A percentile compares a stretch with the other conserved stretches of the same genome.
Conservation (phyloP, 2,797 vertebrate genomes). For the Galaxias olidus region DNA sequence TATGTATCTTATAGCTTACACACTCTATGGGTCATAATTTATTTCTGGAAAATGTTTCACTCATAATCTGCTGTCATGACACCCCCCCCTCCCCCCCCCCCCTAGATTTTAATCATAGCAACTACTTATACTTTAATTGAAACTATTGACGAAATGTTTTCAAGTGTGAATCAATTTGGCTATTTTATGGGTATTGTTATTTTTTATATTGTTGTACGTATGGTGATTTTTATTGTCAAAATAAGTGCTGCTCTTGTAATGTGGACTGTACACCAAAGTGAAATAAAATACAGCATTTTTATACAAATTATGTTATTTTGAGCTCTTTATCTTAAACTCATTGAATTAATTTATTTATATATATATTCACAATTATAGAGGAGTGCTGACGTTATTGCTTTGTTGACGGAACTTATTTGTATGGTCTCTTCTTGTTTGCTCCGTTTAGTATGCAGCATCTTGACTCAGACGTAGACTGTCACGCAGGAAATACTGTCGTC, state of each 20-base stretch:
- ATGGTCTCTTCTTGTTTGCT: conserved; percentile 6
- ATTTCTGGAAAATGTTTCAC: no score
- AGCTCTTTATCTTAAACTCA: not conserved
- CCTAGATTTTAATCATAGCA: not conserved
- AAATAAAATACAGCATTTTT: conserved; percentile 56
- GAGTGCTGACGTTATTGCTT: not conserved
- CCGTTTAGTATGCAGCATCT: conserved; percentile 4
- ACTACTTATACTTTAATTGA: conserved; percentile 40
- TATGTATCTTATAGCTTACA: not conserved
- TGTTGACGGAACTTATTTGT: not conserved
- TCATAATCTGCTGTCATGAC: no score
- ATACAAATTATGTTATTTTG: conserved; percentile 39
- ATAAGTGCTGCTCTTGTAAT: conserved; percentile 66
- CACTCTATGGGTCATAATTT: no score
- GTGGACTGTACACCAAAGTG: conserved; percentile 72
- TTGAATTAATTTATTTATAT: no score
- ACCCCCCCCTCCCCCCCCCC: no score
- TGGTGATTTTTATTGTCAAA: conserved; percentile 67
- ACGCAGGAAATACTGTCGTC: no score
- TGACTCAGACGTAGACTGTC: not conserved
- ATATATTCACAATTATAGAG: no score
- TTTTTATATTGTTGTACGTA: conserved; percentile 61
- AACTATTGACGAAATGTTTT: conserved; percentile 35
- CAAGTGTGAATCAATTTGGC: conserved; percentile 53
- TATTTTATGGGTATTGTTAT: conserved; percentile 63